phyloP scores from a whole-genome alignment of 2,888 invertebrate species.

The Anagyrus pseudococci region DNA sequence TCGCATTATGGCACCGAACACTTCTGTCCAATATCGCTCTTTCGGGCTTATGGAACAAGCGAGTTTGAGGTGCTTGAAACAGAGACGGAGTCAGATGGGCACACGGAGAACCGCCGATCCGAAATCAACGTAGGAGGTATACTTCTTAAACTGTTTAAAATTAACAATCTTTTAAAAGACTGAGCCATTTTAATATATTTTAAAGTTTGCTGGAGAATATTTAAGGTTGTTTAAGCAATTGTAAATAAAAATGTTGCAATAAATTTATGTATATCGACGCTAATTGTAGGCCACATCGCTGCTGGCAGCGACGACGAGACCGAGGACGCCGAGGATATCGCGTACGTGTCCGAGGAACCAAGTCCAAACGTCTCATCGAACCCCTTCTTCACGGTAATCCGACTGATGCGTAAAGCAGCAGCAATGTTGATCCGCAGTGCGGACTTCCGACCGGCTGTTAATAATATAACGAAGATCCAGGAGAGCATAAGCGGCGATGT shows the following conservation, averaged over 20 bases:
- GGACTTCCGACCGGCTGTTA: constrained; percentile 64
- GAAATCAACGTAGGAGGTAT: constrained; percentile 23
- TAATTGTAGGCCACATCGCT: constrained; percentile 9
- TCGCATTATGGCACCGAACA: constrained; percentile 97
- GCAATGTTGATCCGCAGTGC: constrained; percentile 80
- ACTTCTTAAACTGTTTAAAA: neutral
- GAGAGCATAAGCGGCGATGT: constrained; percentile 48
- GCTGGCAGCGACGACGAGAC: constrained; percentile 48
- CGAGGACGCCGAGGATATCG: constrained; percentile 62
- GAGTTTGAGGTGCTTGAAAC: constrained; percentile 90
- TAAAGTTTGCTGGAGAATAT: neutral
- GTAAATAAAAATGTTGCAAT: neutral
- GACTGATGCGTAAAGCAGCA: constrained; percentile 91
- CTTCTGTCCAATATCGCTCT: constrained; percentile 95
- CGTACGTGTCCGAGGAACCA: constrained; percentile 68
- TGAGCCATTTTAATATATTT: neutral
- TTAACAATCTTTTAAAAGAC: too few species aligned
- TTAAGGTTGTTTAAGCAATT: too few species aligned
- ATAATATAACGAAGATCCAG: constrained; percentile 65
- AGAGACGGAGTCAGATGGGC: constrained; percentile 72
- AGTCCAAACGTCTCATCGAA: constrained; percentile 65
- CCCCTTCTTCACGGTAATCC: constrained; percentile 81
- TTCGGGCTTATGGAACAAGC: constrained; percentile 92
- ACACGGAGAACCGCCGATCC: constrained; percentile 44
- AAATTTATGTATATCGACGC: neutral